Conservation (phyloP, 2,797 vertebrate species). For the Ceyx erithaca region DNA sequence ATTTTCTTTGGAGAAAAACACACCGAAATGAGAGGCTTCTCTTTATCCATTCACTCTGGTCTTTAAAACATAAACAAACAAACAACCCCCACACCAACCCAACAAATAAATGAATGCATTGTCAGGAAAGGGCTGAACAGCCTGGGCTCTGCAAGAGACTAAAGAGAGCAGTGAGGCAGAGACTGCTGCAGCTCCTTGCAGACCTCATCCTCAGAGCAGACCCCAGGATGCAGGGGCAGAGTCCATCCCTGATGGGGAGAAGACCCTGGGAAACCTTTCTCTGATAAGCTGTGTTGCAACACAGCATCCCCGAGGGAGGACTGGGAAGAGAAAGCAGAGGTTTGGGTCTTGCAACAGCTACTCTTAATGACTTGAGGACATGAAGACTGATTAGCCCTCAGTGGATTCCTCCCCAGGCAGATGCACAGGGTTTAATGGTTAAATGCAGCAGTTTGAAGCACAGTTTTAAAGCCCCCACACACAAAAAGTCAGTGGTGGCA, state of each 20-base stretch:
- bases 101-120: neutral
- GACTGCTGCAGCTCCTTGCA: neutral
- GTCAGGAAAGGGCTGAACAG: neutral
- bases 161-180: neutral
- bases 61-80: neutral
- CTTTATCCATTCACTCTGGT: neutral
- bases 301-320: neutral
- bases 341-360: neutral
- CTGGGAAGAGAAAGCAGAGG: neutral
- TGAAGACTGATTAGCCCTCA: neutral
- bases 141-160: neutral
- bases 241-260: accelerated
- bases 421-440: neutral
- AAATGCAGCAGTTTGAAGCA: neutral
- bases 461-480: neutral
- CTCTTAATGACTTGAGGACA: neutral
- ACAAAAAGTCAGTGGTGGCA: accelerated
- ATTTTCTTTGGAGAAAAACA: neutral
- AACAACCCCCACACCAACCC: too few species aligned
- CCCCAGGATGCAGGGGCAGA: neutral
- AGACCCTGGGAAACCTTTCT: neutral
- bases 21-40: neutral
- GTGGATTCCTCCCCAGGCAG: neutral
- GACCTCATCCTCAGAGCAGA: neutral
- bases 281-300: accelerated